Conservation (phyloP, 2,888 invertebrate species). For the Axea sp. region DNA sequence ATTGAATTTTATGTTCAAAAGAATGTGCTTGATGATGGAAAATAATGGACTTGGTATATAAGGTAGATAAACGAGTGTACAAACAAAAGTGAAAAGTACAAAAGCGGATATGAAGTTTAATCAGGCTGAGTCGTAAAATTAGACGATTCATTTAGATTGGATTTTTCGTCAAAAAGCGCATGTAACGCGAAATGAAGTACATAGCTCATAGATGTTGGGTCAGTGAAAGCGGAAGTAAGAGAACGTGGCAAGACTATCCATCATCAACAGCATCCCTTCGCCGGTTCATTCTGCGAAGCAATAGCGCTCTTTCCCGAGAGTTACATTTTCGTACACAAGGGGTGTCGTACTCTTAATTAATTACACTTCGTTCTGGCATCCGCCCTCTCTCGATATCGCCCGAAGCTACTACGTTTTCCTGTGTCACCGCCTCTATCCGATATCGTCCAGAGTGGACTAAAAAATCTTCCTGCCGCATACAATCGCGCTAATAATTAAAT, state of each 20-base stretch:
- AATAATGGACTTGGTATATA: no score
- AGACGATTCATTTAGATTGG: conserved; percentile 42
- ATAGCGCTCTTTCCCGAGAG: conserved; percentile 65
- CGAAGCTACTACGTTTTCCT: conserved; percentile 32
- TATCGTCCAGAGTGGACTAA: conserved; percentile 16
- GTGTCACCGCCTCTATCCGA: conserved; percentile 53
- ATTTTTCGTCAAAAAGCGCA: conserved; percentile 45
- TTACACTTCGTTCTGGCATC: conserved; percentile 63
- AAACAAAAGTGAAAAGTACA: conserved; percentile 12
- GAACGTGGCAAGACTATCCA: conserved; percentile 64
- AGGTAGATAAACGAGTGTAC: not conserved
- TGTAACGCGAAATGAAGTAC: conserved; percentile 48
- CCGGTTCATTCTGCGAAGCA: conserved; percentile 66
- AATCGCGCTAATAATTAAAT: conserved; percentile 6
- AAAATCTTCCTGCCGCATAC: conserved; percentile 14
- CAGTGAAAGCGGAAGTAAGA: conserved; percentile 44
- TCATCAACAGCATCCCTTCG: conserved; percentile 66
- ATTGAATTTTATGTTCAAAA: no score
- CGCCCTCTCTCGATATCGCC: conserved; percentile 56
- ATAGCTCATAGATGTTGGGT: conserved; percentile 51
- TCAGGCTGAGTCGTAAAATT: conserved; percentile 18
- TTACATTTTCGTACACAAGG: conserved; percentile 67
- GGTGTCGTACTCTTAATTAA: conserved; percentile 71
- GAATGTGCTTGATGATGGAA: no score
- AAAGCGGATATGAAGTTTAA: conserved; percentile 22